Conservation (phyloP, 2,113 vertebrate species). For the human (Homo sapiens) region DNA sequence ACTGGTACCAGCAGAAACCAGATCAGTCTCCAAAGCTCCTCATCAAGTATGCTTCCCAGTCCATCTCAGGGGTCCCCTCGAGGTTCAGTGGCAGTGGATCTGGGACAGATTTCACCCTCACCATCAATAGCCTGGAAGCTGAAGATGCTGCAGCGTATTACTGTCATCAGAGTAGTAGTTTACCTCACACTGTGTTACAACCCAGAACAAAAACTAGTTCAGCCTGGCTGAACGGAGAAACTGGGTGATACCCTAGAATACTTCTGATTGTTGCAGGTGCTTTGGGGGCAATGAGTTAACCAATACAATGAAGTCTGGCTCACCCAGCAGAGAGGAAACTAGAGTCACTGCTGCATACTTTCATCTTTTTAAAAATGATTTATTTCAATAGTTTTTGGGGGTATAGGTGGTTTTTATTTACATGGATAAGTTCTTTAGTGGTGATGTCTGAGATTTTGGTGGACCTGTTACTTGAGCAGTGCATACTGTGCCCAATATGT, state of each 20-base stretch:
- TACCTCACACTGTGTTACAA: neutral
- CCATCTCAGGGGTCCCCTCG: fast-evolving
- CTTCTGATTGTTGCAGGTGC: neutral
- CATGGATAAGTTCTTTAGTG: no score
- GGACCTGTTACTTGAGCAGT: no score
- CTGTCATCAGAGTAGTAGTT: fast-evolving
- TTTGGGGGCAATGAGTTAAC: neutral
- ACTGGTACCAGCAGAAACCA: neutral
- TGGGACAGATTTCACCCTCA: neutral
- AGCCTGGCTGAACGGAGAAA: neutral
- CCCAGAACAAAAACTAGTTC: neutral
- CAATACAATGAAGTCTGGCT: neutral
- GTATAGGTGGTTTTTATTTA: no score
- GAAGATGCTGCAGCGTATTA: neutral
- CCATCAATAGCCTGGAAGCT: neutral
- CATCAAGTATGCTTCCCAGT: fast-evolving
- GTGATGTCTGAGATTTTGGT: no score
- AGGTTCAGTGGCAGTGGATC: conserved; percentile 12
- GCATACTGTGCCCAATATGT: no score
- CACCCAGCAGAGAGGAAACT: neutral
- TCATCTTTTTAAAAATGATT: no score
- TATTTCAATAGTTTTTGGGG: no score
- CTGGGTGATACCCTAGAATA: no score
- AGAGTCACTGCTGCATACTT: neutral
- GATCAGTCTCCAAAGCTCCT: neutral